Evolutionary conservation across 2,888 invertebrate genomes (phyloP).

Genomic region (Chironomus riparius): DNA sequence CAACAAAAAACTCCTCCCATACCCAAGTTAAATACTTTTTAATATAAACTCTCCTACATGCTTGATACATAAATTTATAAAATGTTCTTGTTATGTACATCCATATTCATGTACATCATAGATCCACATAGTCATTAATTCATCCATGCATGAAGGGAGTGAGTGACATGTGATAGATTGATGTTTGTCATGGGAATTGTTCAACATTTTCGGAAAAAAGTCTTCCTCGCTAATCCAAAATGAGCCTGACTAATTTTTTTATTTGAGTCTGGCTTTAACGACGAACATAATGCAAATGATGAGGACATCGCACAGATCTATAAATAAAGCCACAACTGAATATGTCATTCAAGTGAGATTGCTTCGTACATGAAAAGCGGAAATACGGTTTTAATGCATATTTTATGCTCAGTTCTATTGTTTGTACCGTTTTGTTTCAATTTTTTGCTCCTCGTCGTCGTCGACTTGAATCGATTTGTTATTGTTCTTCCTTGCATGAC

Average conservation of each 20-base stretch:
- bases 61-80: too few relatives aligned
- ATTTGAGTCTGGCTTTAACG: too few relatives aligned
- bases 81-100: too few relatives aligned
- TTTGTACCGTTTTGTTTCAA: slow-evolving; percentile 2
- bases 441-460: background rate
- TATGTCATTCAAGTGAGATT: background rate
- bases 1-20: too few relatives aligned
- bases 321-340: background rate
- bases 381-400: slow-evolving; percentile 18
- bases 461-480: background rate
- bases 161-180: slow-evolving; percentile 12
- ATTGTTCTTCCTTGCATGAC: background rate
- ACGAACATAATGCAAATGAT: background rate
- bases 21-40: too few relatives aligned
- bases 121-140: background rate
- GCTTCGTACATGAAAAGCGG: background rate
- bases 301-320: background rate
- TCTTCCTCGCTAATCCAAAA: background rate
- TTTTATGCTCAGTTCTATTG: slow-evolving; percentile 17
- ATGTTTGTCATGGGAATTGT: slow-evolving; percentile 3
- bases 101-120: too few relatives aligned
- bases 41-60: too few relatives aligned
- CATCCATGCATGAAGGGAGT: background rate
- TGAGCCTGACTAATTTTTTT: background rate
- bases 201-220: background rate